A percentile compares a stretch with the other conserved stretches of the same genome.
These are phyloP conservation scores for Cepaea nemoralis DNA, from an alignment of 1,140 invertebrate species.

Conservation along the genomic window DNA sequence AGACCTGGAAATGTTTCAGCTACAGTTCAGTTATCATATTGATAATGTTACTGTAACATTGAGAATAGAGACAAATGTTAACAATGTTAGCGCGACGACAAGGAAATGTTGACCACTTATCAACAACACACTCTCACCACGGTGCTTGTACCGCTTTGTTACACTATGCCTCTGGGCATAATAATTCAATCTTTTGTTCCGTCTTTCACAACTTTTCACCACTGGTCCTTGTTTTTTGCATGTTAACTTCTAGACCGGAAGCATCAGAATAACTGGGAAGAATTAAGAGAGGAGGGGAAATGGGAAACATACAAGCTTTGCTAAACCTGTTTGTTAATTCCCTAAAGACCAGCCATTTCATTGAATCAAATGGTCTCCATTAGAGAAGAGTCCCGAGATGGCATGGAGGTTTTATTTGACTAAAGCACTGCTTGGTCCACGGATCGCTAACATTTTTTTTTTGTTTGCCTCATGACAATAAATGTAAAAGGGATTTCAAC, in stretches of 20 bases:
- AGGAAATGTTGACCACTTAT: background rate
- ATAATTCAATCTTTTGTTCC: background rate
- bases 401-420: background rate
- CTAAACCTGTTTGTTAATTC: slow-evolving; percentile 16
- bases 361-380: background rate
- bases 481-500: slow-evolving; percentile 20
- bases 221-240: background rate
- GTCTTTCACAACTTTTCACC: background rate
- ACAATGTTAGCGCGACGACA: background rate
- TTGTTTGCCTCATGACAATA: slow-evolving; percentile 2
- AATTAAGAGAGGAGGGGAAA: slow-evolving; percentile 6
- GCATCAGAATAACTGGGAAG: background rate
- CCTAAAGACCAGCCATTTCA: background rate
- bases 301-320: background rate
- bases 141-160: background rate
- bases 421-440: background rate
- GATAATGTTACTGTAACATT: too few species aligned
- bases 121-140: background rate
- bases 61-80: background rate
- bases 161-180: background rate
- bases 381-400: background rate
- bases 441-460: slow-evolving; percentile 2
- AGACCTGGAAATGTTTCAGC: too few species aligned
- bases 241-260: background rate
- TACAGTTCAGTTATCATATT: too few species aligned